These are phyloP conservation scores for Matsumyia berberina DNA, from an alignment of 2,888 invertebrate species.

Conservation along the genomic window DNA sequence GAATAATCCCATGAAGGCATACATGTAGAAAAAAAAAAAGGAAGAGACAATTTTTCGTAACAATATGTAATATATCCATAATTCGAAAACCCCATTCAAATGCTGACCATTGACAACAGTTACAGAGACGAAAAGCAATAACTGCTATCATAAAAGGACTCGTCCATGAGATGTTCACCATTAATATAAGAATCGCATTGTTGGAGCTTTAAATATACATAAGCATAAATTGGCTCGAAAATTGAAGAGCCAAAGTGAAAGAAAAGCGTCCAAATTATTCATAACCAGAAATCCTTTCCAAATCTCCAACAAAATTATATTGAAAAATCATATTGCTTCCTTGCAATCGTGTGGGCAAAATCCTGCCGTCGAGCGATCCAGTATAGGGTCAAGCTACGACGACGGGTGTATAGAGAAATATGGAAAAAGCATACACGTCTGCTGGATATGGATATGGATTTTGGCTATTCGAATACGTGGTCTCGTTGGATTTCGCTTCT, in stretches of 20 bases:
- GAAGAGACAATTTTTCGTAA: background rate
- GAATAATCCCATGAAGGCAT: no score
- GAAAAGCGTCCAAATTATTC: slow-evolving; percentile 67
- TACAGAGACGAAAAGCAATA: slow-evolving; percentile 12
- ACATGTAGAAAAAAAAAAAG: no score
- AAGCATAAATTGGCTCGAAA: slow-evolving; percentile 72
- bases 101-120: slow-evolving; percentile 34
- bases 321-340: slow-evolving; percentile 72
- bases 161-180: slow-evolving; percentile 25
- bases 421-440: background rate
- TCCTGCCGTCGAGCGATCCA: slow-evolving; percentile 14
- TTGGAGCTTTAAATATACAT: slow-evolving; percentile 69
- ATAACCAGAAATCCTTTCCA: slow-evolving; percentile 68
- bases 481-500: slow-evolving; percentile 15
- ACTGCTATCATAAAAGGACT: slow-evolving; percentile 12
- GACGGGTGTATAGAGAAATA: no score
- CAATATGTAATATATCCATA: slow-evolving; percentile 8
- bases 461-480: slow-evolving; percentile 44
- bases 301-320: slow-evolving; percentile 72
- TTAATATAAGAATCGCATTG: slow-evolving; percentile 59
- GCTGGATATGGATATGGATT: slow-evolving; percentile 26
- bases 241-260: slow-evolving; percentile 62
- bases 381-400: slow-evolving; percentile 14
- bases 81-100: slow-evolving; percentile 24
- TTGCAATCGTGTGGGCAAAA: slow-evolving; percentile 12